phyloP scores from a whole-genome alignment of 2,797 vertebrate species.

The Argentina silus region DNA sequence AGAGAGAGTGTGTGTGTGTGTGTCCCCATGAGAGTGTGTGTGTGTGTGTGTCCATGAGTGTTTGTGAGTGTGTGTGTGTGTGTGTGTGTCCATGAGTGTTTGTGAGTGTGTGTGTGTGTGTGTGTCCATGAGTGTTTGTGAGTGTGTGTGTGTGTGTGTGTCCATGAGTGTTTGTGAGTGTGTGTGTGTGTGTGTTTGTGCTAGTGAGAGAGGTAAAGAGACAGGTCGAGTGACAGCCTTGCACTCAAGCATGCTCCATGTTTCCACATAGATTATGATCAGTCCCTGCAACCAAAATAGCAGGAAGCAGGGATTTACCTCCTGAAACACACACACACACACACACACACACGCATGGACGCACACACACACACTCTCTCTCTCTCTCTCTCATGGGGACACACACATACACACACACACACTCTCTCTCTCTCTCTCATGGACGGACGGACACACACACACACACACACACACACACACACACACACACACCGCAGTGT shows the following conservation, averaged over 20 bases:
- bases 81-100: not conserved
- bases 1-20: not conserved
- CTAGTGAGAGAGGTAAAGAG: not conserved
- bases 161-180: slow-evolving; percentile 9
- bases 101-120: not conserved
- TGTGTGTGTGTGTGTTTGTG: slow-evolving; percentile 7
- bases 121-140: not conserved
- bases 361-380: slow-evolving; percentile 23
- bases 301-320: slow-evolving; percentile 65
- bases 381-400: too few relatives aligned
- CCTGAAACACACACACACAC: slow-evolving; percentile 35
- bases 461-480: slow-evolving; percentile 4
- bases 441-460: slow-evolving; percentile 16
- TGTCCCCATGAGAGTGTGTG: slow-evolving; percentile 12
- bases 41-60: not conserved
- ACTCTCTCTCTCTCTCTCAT: not conserved
- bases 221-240: slow-evolving; percentile 21
- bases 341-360: slow-evolving; percentile 14
- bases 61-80: slow-evolving; percentile 6
- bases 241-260: slow-evolving; percentile 37
- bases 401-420: slow-evolving; percentile 20
- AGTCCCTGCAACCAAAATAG: slow-evolving; percentile 43
- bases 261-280: slow-evolving; percentile 57
- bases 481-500: slow-evolving; percentile 13
- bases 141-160: slow-evolving; percentile 3